A percentile compares a stretch with the other conserved stretches of the same genome.
Evolutionary conservation across 37 sponge, comb jelly and placozoan genomes (phyloP).

Genomic region (Eunapius fragilis): DNA sequence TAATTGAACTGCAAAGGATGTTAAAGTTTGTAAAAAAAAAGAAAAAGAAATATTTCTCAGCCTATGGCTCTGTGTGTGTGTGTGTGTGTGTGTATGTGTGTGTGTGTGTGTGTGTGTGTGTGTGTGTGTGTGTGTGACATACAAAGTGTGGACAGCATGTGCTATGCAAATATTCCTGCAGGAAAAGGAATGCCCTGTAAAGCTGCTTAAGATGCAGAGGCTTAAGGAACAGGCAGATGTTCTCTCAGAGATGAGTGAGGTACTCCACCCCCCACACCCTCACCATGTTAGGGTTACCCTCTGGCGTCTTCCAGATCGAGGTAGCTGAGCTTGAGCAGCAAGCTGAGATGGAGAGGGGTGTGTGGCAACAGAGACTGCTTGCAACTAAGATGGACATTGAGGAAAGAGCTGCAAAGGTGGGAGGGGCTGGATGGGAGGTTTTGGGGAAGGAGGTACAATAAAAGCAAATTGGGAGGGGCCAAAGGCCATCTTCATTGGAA

Average conservation of each 20-base stretch:
- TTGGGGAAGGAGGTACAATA: too few relatives aligned
- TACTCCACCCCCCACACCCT: neutral
- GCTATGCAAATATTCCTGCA: neutral
- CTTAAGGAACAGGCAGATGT: constrained; percentile 32
- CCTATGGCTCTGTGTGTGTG: too few relatives aligned
- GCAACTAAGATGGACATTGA: neutral
- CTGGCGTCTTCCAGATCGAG: neutral
- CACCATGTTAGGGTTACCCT: neutral
- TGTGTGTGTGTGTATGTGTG: neutral
- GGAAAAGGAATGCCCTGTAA: constrained; percentile 71
- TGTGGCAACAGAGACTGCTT: constrained; percentile 31
- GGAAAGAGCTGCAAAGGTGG: constrained; percentile 15
- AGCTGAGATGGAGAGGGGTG: constrained; percentile 36
- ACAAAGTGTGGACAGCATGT: too few relatives aligned
- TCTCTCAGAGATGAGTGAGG: neutral
- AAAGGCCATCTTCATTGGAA: too few relatives aligned
- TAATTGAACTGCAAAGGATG: too few relatives aligned
- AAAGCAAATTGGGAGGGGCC: too few relatives aligned
- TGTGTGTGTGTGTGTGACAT: constrained; percentile 2
- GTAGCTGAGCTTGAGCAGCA: constrained; percentile 23
- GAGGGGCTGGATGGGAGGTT: too few relatives aligned
- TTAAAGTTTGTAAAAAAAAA: too few relatives aligned
- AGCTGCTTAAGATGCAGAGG: constrained; percentile 40
- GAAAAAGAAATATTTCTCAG: too few relatives aligned
- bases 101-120: constrained; percentile 3